Evolutionary conservation across 2,888 invertebrate species (phyloP), one percentile per base, ranked within the genome.

Genomic region (Desoria tigrina): DNA sequence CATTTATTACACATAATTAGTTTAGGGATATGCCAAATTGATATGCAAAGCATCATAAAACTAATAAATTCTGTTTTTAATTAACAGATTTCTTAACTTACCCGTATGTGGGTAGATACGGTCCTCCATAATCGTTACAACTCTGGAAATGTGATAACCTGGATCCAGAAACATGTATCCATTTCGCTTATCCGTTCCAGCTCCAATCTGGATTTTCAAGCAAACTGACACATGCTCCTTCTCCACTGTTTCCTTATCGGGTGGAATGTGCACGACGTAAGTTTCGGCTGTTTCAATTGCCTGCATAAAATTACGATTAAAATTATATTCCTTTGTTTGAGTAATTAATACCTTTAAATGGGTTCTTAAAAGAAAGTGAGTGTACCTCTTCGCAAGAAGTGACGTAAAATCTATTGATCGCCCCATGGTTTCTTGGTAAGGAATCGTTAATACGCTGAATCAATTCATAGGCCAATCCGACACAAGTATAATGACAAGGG

Each of bases 141-240:
- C 88, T 68, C 92, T 84, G 49, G 90, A 88, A 68, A 94, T 89
- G 80, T 94, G 94, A 81, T 94, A 94, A 21, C 94, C 94, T 0
- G 94, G 92, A 83, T 94, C 94, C 45, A 93, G 86, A 24, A 94
- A 85, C 82, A 94, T 81, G 57, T 90, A 83, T 32, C 93, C 94
- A 1, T 83, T 81, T 42, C 94, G 85, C 28, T 45, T 53, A n/a
- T 61, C 27, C 11, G 56, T 56, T 54, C 68, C 63, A 32, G 88
- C 90, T 56, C 85, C 87, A 63, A 93, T 86, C 74, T 84, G 81
- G 67, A 92, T 84, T 76, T 86, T 87, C 78, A 92, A 84, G 68
- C 89, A 89, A 65, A 90, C 88, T 81, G 93, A 84, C 50, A 92
- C 90, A 80, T 94, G 94, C 80, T 94, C 94, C 81, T 93, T 94